Evolutionary conservation across 2,888 invertebrate genomes (phyloP), one percentile per base, ranked within the genome.

Genomic region (Chaetogeoica ovagalla): DNA sequence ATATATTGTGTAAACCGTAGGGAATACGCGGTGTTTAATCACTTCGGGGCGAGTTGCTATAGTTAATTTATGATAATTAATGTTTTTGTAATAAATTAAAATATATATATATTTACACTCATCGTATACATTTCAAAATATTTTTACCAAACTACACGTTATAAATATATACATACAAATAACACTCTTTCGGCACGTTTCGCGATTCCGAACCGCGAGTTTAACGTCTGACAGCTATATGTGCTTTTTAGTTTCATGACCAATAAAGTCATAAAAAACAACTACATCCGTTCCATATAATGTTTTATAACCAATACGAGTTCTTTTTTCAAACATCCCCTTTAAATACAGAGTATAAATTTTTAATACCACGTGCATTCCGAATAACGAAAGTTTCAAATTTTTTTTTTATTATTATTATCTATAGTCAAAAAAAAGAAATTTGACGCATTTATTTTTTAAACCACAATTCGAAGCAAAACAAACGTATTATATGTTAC

Each of bases 241-340:
- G 77, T 69, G n/a, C n/a, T n/a, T n/a, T n/a, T 70, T 62, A 77
- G 30, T 69, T 37, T 70, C 52, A 77, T 77, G 52, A 55, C 60
- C 52, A 62, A 19, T n/a, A n/a, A 69, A 69, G 69, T 52, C 59
- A 77, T 69, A 77, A 77, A n/a, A 77, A 77, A 70, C 37, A 70
- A 19, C 60, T 23, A 69, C 69, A 68, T 69, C 52, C 30, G 48
- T 62, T 19, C 52, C 62, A 52, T 62, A 77, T 30, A 30, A 30
- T 30, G 30, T 55, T 70, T 57, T 57, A 75, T 66, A 30, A 30
- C 59, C 66, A 76, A 68, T 48, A 76, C 30, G 48, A 66, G n/a
- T 59, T 76, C 23, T 59, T 43, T 30, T 68, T 59, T 43, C 11
- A 76, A 68, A 57, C n/a, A n/a, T n/a, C n/a, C n/a, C 59, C 48